Percentiles rank a stretch among this genome's conserved stretches.
These are phyloP conservation scores for Coptodon rendalli DNA, from an alignment of 2,113 vertebrate genomes.

Conservation along the genomic window DNA sequence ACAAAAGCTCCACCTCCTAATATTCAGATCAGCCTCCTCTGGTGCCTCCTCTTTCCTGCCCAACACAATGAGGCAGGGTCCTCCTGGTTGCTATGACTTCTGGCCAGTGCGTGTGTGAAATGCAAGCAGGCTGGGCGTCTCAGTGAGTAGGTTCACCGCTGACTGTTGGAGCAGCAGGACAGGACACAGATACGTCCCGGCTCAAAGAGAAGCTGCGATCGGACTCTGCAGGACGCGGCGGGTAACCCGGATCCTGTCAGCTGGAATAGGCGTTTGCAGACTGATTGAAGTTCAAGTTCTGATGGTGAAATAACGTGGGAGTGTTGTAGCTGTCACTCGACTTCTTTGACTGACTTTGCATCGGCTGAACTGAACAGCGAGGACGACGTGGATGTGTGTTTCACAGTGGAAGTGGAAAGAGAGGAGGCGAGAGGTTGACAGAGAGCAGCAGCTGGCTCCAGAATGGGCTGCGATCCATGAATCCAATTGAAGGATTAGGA, in stretches of 20 bases:
- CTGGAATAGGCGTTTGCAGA: not conserved
- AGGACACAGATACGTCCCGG: not conserved
- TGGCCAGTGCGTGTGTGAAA: slow-evolving; percentile 54
- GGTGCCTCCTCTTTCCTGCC: slow-evolving; percentile 62
- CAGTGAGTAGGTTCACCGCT: not conserved
- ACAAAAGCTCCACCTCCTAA: slow-evolving; percentile 42
- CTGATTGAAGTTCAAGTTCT: not conserved
- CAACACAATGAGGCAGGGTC: slow-evolving; percentile 65
- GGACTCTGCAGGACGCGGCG: not conserved
- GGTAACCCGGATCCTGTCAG: not conserved
- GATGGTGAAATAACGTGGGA: not conserved
- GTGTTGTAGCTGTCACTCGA: not conserved
- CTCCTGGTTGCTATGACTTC: slow-evolving; percentile 74
- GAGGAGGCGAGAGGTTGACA: slow-evolving; percentile 13
- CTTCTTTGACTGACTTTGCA: not conserved
- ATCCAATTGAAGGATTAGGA: slow-evolving; percentile 60
- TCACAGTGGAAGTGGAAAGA: not conserved
- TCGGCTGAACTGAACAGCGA: not conserved
- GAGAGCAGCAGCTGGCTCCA: slow-evolving; percentile 48
- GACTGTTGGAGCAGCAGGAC: slow-evolving; percentile 28
- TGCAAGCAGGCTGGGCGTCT: slow-evolving; percentile 44
- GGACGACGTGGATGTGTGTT: not conserved
- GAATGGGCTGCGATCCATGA: slow-evolving; percentile 52
- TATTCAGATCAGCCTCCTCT: slow-evolving; percentile 36
- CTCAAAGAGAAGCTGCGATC: slow-evolving; percentile 14